Base-by-base conservation (phyloP, 1,140 invertebrate species). In the Triops cancriformis region DNA sequence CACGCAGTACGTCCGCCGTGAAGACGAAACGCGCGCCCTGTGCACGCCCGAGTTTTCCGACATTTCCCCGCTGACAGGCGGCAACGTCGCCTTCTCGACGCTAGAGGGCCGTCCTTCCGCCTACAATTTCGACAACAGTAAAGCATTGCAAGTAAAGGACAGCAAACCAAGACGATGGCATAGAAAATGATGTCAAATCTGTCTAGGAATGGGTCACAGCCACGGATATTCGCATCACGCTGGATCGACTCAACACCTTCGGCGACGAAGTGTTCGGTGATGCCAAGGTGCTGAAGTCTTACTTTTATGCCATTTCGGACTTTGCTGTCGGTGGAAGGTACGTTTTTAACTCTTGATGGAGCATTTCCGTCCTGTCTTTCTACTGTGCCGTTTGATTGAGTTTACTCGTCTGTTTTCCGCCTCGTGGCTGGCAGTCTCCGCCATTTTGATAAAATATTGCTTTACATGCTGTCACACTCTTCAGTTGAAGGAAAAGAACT, bases 271-370 rank as follows among this genome's bases (percentile, higher is more conserved):
- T 99, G 14, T 99, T 99, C 83, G 92, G 91, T 0, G 97, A 98
- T 84, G 86, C 89, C 5, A 91, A 94, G 83, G 97, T 99, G 18
- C 83, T 98, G 10, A 91, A 92, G 81, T 98, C 97, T 0, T 99
- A 99, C 84, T 99, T 96, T 86, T 99, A 98, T 87, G 97, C 97
- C 76, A 97, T 99, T 79, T 92, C 94, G 18, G 97, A 99, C 84
- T 89, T 99, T 77, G 91, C 95, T 4, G 94, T 99, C 26, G 98
- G 98, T 76, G 98, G 96, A 6, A 90, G 94, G 85, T 90, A 82
- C 83, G 81, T 82, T 73, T 74, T 43, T 51, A n/a, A n/a, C n/a
- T n/a, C n/a, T n/a, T n/a, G n/a, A n/a, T n/a, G n/a, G n/a, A n/a
- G n/a, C n/a, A n/a, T n/a, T n/a, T n/a, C n/a, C n/a, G n/a, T n/a